phyloP scores from a whole-genome alignment of 2,888 invertebrate genomes.

The Sphaerophoria taeniata region DNA sequence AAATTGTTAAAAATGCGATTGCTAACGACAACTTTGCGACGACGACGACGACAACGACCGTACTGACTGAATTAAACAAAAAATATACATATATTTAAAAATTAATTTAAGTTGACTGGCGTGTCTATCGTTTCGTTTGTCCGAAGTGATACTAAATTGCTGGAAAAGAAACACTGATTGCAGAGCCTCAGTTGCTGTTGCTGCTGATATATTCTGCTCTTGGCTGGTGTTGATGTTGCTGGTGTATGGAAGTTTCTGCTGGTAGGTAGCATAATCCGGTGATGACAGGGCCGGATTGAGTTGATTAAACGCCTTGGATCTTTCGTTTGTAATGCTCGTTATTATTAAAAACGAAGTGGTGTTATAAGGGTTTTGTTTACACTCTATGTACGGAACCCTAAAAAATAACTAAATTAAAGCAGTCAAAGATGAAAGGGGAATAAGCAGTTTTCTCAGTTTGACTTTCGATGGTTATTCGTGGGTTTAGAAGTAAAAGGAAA shows the following conservation, averaged over 20 bases:
- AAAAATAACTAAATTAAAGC: too few species aligned
- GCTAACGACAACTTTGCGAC: too few species aligned
- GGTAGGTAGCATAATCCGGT: conserved; percentile 25
- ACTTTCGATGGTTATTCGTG: too few species aligned
- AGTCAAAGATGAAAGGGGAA: too few species aligned
- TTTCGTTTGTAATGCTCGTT: too few species aligned
- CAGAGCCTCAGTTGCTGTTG: too few species aligned
- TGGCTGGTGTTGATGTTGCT: conserved; percentile 19
- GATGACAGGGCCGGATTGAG: neutral
- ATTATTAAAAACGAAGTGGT: too few species aligned
- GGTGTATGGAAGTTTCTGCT: conserved; percentile 35
- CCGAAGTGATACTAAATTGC: conserved; percentile 68
- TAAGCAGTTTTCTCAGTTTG: too few species aligned
- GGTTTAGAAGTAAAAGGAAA: too few species aligned
- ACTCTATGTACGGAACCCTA: too few species aligned
- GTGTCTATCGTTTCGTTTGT: conserved; percentile 66
- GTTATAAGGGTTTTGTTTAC: too few species aligned
- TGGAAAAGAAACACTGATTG: conserved; percentile 68
- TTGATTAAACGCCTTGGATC: neutral
- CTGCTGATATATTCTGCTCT: conserved; percentile 51
- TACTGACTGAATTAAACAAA: conserved; percentile 53
- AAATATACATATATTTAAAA: conserved; percentile 36
- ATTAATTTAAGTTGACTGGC: conserved; percentile 57
- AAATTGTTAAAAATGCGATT: conserved; percentile 41
- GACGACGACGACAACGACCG: conserved; percentile 14